Conservation (phyloP, 2,797 vertebrate genomes). For the Poliocrania exsul region DNA sequence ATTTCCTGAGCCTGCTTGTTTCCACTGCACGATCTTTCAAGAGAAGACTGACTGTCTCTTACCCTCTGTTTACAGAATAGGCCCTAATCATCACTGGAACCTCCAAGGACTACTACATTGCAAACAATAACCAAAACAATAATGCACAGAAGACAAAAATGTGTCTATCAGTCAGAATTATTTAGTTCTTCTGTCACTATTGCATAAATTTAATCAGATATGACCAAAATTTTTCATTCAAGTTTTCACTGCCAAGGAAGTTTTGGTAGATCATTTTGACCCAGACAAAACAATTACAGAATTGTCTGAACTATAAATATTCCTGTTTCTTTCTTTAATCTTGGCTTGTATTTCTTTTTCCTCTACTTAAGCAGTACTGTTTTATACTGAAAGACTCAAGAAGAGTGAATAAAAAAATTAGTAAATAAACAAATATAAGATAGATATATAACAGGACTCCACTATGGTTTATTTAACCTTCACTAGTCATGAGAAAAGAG, state of each 20-base stretch:
- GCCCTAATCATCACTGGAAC: not conserved
- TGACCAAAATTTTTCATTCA: not conserved
- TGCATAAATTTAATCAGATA: not conserved
- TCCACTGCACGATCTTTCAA: not conserved
- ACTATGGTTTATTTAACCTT: not conserved
- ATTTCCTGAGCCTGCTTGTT: not conserved
- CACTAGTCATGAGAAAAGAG: conserved; percentile 6
- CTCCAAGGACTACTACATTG: not conserved
- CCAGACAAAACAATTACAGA: conserved; percentile 59
- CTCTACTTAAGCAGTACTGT: not conserved
- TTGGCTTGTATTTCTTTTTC: conserved; percentile 9
- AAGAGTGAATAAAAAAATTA: not conserved
- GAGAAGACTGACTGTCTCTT: not conserved
- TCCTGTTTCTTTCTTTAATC: not conserved
- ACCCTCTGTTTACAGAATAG: not conserved
- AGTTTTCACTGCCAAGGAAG: conserved; percentile 9
- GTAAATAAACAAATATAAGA: not conserved
- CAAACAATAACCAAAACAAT: not conserved
- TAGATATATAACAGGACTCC: not conserved
- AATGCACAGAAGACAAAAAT: not conserved
- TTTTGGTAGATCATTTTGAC: conserved; percentile 1
- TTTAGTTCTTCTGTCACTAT: not conserved
- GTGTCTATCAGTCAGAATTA: not conserved
- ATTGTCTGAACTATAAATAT: conserved; percentile 38
- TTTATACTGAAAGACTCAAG: conserved; percentile 27